Base-by-base conservation (phyloP, 92 coral and sea anemone genomes). In the Phymanthus crucifer region DNA sequence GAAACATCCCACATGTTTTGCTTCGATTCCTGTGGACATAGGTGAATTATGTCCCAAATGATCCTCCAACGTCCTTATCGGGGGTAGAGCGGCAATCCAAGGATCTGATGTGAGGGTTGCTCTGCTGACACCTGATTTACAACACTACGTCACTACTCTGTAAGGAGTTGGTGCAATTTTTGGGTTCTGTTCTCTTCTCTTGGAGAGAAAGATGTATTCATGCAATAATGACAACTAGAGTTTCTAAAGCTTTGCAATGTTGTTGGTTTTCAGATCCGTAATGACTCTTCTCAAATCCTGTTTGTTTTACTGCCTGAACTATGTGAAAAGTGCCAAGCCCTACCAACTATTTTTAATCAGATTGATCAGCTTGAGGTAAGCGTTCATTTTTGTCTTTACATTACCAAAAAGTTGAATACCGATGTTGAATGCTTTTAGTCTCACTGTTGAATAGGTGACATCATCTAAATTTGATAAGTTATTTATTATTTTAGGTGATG, bases 101-200 rank as follows among this genome's bases (percentile, higher is more conserved):
- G 89, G 98, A 94, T 94, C 98, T 67, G 47, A 58, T 74, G 98
- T 90, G 98, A 94, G 98, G 88, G 80, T 91, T 90, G 97, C 86
- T 88, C 73, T 94, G 98, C 98, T 90, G 85, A 94, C 98, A 94
- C 94, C 98, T 87, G 35, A 70, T 78, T 72, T 78, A 89, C 97
- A 87, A 87, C 94, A 83, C 90, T 58, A 21, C 33, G 91, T 91
- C 98, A 94, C 98, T 85, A 89, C 82, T 86, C 84, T 84, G 83
- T 38, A 80, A 78, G 64, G 83, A 85, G 91, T 87, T 81, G 89
- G 97, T 94, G 98, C 92, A 94, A 94, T 94, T 94, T 94, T 94
- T 94, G 98, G 98, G 93, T 64, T 75, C 87, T 45, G 70, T 47
- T 90, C 35, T 40, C 66, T 64, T 50, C 31, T 56, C 74, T 0